Evolutionary conservation across 2,888 invertebrate species (phyloP), one percentile per base, ranked within the genome.

Genomic region (Phyllotreta cruciferae): DNA sequence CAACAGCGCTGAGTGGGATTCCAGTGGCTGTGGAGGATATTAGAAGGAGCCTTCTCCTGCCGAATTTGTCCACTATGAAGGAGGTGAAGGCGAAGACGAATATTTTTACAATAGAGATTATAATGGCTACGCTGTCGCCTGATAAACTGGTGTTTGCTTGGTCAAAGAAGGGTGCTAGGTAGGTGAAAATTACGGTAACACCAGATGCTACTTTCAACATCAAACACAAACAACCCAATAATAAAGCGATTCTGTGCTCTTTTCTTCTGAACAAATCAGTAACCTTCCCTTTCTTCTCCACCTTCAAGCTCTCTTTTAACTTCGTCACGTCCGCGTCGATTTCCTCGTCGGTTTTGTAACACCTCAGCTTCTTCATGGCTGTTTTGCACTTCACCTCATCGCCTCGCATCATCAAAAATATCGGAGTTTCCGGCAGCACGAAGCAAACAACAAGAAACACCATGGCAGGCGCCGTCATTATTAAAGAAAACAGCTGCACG

Each of bases 71-170:
- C 60, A 90, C 92, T 36, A 92, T 84, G 10, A 89, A 73, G 0
- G 91, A 90, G 0, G 91, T 90, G 10, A 88, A 82, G 83, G 0
- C 90, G 88, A 77, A 88, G 87, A 42, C 41, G 1, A 87, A 74
- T 10, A 89, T 90, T 80, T 93, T 93, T 0, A 93, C 90, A 0
- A 87, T 81, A 0, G 91, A 92, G 1, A 94, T 88, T 37, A 91
- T 85, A 63, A 93, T 90, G 13, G 92, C 87, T 9, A 90, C 87
- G 5, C 87, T 74, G 8, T 84, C 83, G 88, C 85, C 64, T 10
- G 62, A 47, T 13, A 64, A 7, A 11, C 11, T 34, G 2, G 61
- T 60, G 10, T 41, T 39, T 14, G 60, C 52, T 6, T 55, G 9
- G 8, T 66, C 42, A 37, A 64, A 66, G 8, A 66, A 42, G 3